Conservation (phyloP, 2,888 invertebrate species). For the Scaptomyza reducta region DNA sequence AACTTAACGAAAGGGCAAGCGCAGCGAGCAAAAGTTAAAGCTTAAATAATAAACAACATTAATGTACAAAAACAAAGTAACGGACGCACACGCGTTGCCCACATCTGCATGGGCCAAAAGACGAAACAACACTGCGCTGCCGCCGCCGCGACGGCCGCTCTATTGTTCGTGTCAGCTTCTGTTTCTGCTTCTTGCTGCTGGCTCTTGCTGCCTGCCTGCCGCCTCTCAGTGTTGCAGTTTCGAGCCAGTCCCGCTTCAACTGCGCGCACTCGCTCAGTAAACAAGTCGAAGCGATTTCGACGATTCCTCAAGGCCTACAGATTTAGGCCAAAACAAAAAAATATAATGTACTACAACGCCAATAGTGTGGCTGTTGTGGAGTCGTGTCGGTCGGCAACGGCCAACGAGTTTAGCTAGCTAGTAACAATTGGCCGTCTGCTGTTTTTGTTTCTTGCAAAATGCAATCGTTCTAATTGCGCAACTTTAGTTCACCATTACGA, state of each 20-base stretch:
- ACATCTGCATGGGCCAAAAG: conserved; percentile 77
- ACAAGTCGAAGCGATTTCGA: conserved; percentile 79
- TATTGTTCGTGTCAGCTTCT: conserved; percentile 38
- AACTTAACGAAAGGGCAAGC: conserved; percentile 67
- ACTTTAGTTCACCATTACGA: conserved; percentile 31
- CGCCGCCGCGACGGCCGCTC: conserved; percentile 61
- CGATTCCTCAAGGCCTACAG: conserved; percentile 79
- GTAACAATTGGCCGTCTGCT: conserved; percentile 52
- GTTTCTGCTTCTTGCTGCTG: conserved; percentile 9
- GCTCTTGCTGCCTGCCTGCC: conserved; percentile 13
- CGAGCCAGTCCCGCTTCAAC: conserved; percentile 59
- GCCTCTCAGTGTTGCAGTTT: conserved; percentile 57
- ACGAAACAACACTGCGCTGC: conserved; percentile 69
- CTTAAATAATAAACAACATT: conserved; percentile 71
- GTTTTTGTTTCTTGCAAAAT: conserved; percentile 58
- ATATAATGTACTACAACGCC: conserved; percentile 63
- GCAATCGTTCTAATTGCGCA: conserved; percentile 74
- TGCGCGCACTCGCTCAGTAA: conserved; percentile 70
- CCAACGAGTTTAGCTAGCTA: conserved; percentile 57
- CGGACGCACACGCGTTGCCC: conserved; percentile 77
- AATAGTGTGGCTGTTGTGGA: conserved; percentile 41
- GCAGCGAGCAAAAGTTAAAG: conserved; percentile 71
- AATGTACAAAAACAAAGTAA: conserved; percentile 67
- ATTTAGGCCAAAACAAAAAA: conserved; percentile 66
- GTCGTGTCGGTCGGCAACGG: conserved; percentile 23